These are phyloP conservation scores for Xenus cinereus DNA, from an alignment of 2,113 vertebrate species.

Conservation along the genomic window DNA sequence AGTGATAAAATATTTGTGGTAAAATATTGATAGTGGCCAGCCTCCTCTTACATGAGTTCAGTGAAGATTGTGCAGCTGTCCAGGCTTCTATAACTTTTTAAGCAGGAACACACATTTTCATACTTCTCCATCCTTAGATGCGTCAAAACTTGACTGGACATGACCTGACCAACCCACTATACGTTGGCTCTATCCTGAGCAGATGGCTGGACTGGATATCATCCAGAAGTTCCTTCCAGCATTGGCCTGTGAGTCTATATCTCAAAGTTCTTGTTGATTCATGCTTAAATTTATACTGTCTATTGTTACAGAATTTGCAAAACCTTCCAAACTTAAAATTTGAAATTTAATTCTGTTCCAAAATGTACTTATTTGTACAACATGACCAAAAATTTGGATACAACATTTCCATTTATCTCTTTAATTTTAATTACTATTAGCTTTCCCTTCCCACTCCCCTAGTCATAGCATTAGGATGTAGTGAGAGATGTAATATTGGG, in stretches of 20 bases:
- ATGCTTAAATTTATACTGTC: neutral
- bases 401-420: neutral
- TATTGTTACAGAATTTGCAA: neutral
- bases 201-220: neutral
- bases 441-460: neutral
- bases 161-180: accelerated
- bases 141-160: neutral
- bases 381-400: neutral
- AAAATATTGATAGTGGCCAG: neutral
- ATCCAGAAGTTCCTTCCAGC: neutral
- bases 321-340: neutral
- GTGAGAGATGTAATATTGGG: neutral
- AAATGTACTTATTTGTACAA: neutral
- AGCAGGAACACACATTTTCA: neutral
- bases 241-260: neutral
- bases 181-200: neutral
- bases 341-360: neutral
- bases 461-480: neutral
- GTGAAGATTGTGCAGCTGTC: neutral
- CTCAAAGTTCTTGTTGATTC: neutral
- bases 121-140: neutral
- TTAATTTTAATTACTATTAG: neutral
- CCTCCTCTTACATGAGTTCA: neutral
- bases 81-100: neutral
- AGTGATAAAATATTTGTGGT: too few relatives aligned